Percentiles rank a stretch among this genome's conserved stretches.
phyloP scores from a whole-genome alignment of 2,797 vertebrate species.

The Coilia nasus region DNA sequence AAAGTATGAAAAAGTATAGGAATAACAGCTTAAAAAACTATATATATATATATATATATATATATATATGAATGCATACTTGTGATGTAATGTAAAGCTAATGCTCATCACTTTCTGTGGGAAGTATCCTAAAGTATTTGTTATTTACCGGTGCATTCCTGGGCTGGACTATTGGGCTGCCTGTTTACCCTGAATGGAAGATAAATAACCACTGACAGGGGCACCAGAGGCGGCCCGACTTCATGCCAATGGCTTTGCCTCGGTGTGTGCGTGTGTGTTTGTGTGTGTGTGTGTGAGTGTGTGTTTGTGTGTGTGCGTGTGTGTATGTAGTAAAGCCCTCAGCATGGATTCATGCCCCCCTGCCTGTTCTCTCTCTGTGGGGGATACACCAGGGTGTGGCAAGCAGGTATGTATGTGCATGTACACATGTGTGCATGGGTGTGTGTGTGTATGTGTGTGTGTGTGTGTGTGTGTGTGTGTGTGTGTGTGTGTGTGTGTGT shows the following conservation, averaged over 20 bases:
- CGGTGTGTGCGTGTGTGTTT: not conserved
- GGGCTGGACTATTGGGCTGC: not conserved
- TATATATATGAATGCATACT: too few species aligned
- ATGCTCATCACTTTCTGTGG: not conserved
- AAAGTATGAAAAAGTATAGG: not conserved
- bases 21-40: too few species aligned
- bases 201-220: not conserved
- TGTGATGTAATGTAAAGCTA: too few species aligned
- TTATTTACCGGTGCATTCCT: slow-evolving; percentile 4
- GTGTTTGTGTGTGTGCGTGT: slow-evolving; percentile 18
- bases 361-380: slow-evolving; percentile 44
- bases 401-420: slow-evolving; percentile 39
- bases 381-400: slow-evolving; percentile 60
- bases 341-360: slow-evolving; percentile 23
- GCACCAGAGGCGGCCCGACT: not conserved
- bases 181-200: slow-evolving; percentile 10
- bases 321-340: slow-evolving; percentile 24
- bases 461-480: not conserved
- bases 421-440: not conserved
- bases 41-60: too few species aligned
- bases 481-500: not conserved
- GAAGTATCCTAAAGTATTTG: not conserved
- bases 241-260: not conserved
- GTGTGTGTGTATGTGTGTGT: not conserved
- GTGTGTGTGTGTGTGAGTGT: not conserved